Conservation (phyloP, 2,113 vertebrate species). For the Stegastes partitus region DNA sequence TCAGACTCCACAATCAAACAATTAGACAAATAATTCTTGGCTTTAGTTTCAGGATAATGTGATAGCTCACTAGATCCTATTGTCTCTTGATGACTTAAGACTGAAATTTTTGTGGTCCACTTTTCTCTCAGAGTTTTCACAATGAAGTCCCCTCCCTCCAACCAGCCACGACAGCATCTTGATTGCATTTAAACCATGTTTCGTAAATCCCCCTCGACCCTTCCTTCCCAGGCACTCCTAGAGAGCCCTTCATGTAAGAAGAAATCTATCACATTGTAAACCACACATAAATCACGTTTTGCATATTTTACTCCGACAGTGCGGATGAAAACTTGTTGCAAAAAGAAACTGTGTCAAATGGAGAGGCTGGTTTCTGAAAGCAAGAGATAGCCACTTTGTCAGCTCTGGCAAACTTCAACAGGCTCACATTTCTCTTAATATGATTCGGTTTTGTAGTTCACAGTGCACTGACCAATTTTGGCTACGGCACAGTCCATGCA, state of each 20-base stretch:
- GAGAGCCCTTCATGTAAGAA: constrained; percentile 35
- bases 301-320: constrained; percentile 23
- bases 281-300: constrained; percentile 63
- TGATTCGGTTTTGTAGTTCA: constrained; percentile 24
- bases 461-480: constrained; percentile 13
- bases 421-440: constrained; percentile 24
- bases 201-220: constrained; percentile 34
- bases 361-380: constrained; percentile 4
- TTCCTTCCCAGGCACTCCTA: constrained; percentile 50
- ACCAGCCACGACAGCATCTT: constrained; percentile 64
- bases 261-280: constrained; percentile 57
- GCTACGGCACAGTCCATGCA: neutral
- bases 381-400: neutral
- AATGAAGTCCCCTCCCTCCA: constrained; percentile 59
- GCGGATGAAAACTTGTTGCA: neutral
- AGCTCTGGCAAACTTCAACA: neutral
- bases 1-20: neutral
- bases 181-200: constrained; percentile 72
- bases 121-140: constrained; percentile 58
- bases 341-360: neutral
- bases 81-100: constrained; percentile 37
- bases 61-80: neutral
- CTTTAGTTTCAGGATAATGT: neutral
- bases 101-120: constrained; percentile 57
- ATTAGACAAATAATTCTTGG: neutral